Conservation (phyloP, 2,797 vertebrate species). For the Tenualosa thibaudeaui region DNA sequence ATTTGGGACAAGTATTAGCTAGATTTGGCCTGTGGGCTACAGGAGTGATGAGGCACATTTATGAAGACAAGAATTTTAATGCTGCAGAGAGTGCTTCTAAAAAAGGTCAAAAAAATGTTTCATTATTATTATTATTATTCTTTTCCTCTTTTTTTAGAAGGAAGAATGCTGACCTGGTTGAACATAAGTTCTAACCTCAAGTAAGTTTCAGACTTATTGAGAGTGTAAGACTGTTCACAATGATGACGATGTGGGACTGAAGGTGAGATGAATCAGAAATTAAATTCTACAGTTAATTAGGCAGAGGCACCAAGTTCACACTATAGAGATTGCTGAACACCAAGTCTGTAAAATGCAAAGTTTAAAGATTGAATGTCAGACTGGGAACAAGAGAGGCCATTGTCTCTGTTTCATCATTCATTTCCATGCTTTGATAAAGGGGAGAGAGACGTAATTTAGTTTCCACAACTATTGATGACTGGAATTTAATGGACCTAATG, state of each 20-base stretch:
- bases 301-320: neutral
- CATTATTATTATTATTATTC: neutral
- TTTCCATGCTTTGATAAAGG: neutral
- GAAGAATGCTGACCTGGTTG: constrained; percentile 9
- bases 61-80: neutral
- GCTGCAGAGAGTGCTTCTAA: neutral
- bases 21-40: neutral
- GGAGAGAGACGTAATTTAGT: neutral
- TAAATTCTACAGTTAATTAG: neutral
- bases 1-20: neutral
- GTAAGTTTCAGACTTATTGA: neutral
- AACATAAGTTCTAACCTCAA: neutral
- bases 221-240: neutral
- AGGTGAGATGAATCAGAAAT: neutral
- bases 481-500: constrained; percentile 1
- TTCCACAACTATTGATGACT: constrained; percentile 6
- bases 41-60: neutral
- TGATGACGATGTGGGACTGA: neutral
- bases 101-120: neutral
- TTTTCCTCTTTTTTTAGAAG: neutral
- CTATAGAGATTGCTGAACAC: neutral
- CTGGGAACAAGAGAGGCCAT: neutral
- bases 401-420: neutral
- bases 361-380: neutral
- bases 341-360: neutral